Evolutionary conservation across 2,888 invertebrate species (phyloP).

Genomic region (Drosophila cognata): DNA sequence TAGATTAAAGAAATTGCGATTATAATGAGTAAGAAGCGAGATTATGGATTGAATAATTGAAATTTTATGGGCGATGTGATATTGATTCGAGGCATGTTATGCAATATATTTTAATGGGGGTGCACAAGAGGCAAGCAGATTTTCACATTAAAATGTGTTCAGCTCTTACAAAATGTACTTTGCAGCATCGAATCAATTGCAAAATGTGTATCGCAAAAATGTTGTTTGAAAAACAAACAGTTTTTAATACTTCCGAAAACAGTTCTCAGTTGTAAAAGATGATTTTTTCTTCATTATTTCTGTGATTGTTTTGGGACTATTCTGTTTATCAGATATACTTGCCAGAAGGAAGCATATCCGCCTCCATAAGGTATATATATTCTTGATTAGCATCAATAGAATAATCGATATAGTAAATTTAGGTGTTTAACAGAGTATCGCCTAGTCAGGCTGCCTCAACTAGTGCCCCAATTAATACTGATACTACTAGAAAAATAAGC

Average conservation of each 20-base stretch:
- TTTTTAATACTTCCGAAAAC: not conserved
- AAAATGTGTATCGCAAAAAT: not conserved
- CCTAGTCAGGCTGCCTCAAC: not conserved
- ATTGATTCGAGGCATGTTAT: not conserved
- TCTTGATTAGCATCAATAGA: too few relatives aligned
- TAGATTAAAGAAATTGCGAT: conserved; percentile 27
- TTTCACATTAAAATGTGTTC: not conserved
- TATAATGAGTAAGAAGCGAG: conserved; percentile 5
- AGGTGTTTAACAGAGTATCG: not conserved
- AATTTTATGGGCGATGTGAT: conserved; percentile 2
- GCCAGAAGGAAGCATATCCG: too few relatives aligned
- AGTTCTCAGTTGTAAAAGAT: not conserved
- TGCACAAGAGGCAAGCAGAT: not conserved
- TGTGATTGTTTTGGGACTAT: not conserved
- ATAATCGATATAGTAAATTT: too few relatives aligned
- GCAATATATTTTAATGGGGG: not conserved
- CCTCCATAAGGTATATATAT: too few relatives aligned
- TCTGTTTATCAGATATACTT: not conserved
- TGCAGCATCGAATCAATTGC: not conserved
- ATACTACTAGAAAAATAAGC: not conserved
- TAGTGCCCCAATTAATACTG: not conserved
- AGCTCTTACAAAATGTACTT: not conserved
- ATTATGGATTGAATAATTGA: conserved; percentile 12
- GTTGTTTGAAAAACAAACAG: not conserved
- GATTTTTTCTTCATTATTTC: not conserved